Base-by-base conservation (phyloP, 2,113 vertebrate species). In the Proterorhinus semilunaris region DNA sequence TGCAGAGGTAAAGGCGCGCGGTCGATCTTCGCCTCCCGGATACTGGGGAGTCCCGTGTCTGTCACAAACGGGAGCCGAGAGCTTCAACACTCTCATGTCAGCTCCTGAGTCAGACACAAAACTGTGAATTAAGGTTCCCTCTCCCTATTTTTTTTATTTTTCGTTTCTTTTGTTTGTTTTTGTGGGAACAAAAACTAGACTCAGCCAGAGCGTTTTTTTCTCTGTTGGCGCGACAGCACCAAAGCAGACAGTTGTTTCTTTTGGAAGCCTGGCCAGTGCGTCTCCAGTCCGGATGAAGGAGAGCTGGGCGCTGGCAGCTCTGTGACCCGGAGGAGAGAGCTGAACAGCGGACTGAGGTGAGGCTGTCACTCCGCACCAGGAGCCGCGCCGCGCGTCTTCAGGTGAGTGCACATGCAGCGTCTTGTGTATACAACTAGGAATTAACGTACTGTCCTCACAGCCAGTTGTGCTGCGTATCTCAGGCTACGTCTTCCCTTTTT, bases 291-390 rank as follows among this genome's bases (percentile, higher is more conserved):
- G 65, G 51, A 92, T 93, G 91, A 87, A 90, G 91, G 88, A 88
- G 93, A 90, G 94, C 92, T 91, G 90, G 89, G 87, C 87, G 90
- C 90, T 83, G 92, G 90, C 91, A 93, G 90, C 88, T 93, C 92
- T 90, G 87, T 91, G 92, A 91, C 88, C 86, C 87, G 83, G 76
- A 61, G 58, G 42, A 45, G 58, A 44, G 58, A 61, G 15, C 71
- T 72, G 79, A 74, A 79, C 80, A 86, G 86, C 82, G 87, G 72
- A 88, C 80, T 49, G 76, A 69, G 69, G 82, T 45, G 75, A 69
- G 71, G 67, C 74, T 72, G 70, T 61, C 58, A 78, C 81, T 78
- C 83, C 85, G 84, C 90, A 85, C 65, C 88, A 87, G 87, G 86
- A 77, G 82, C 79, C 64, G 71, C 81, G 43, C 62, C 63, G 83